These are phyloP conservation scores for Sebastes paucispinis DNA, from an alignment of 2,797 vertebrate genomes.

Conservation along the genomic window DNA sequence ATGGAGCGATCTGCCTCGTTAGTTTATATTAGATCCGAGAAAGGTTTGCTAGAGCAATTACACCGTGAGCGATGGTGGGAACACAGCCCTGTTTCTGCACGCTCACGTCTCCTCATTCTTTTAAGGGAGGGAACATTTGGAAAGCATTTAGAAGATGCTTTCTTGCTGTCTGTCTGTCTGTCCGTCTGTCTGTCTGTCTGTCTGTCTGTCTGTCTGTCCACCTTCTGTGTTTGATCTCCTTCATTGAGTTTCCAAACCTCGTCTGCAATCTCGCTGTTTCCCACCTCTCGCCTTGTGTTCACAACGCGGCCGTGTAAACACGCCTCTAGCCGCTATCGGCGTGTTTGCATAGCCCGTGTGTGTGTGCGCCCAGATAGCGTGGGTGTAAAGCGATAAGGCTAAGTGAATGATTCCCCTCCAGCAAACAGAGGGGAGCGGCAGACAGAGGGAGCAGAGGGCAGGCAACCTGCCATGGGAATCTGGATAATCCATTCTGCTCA, in stretches of 20 bases:
- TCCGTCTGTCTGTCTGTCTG: not conserved
- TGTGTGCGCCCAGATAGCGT: slow-evolving; percentile 39
- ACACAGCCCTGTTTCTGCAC: slow-evolving; percentile 18
- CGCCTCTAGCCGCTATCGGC: slow-evolving; percentile 25
- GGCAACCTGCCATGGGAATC: slow-evolving; percentile 71
- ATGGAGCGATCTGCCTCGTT: slow-evolving; percentile 66
- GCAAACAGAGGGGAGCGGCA: slow-evolving; percentile 59
- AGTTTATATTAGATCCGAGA: slow-evolving; percentile 66
- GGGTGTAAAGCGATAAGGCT: slow-evolving; percentile 66
- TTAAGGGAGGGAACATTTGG: slow-evolving; percentile 38
- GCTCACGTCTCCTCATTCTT: slow-evolving; percentile 13
- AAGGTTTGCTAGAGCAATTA: slow-evolving; percentile 68
- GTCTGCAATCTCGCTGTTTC: slow-evolving; percentile 12
- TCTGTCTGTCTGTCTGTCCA: not conserved
- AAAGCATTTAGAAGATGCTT: slow-evolving; percentile 33
- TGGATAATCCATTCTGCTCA: slow-evolving; percentile 71
- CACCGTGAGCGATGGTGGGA: slow-evolving; percentile 42
- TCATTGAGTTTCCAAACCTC: not conserved
- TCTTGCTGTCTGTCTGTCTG: not conserved
- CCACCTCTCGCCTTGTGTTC: slow-evolving; percentile 21
- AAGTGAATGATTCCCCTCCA: slow-evolving; percentile 73
- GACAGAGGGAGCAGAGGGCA: slow-evolving; percentile 51
- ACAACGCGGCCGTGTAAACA: slow-evolving; percentile 39
- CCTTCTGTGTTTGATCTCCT: slow-evolving; percentile 7
- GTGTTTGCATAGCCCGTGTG: slow-evolving; percentile 32